Evolutionary conservation across 1,140 invertebrate species (phyloP).

Genomic region (Hylyphantes graminicola): DNA sequence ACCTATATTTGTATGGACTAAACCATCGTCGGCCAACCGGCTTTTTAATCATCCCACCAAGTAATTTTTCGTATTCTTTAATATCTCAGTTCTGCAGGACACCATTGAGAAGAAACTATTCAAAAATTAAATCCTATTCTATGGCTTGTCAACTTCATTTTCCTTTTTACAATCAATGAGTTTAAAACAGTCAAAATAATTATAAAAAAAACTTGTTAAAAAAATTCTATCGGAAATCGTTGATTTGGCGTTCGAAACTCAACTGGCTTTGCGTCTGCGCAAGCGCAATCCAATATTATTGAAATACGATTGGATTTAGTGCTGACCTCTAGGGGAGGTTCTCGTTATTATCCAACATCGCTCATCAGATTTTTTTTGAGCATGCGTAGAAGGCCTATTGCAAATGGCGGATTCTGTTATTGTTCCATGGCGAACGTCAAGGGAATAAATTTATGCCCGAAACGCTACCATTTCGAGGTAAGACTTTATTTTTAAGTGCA

Average conservation of each 20-base stretch:
- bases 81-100: no score
- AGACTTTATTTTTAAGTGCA: slow-evolving; percentile 61
- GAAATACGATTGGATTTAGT: slow-evolving; percentile 40
- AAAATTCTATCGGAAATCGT: no score
- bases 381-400: slow-evolving; percentile 77
- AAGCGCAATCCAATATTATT: slow-evolving; percentile 37
- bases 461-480: slow-evolving; percentile 73
- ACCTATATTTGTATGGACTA: no score
- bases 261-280: slow-evolving; percentile 11
- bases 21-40: no score
- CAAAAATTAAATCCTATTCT: no score
- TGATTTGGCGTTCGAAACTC: neutral
- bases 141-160: no score
- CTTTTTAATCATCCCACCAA: no score
- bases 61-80: no score
- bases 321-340: slow-evolving; percentile 56
- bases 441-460: slow-evolving; percentile 74
- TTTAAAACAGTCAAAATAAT: no score
- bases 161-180: no score
- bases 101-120: no score
- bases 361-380: slow-evolving; percentile 71
- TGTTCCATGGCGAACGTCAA: slow-evolving; percentile 78
- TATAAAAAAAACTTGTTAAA: no score
- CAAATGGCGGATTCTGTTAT: slow-evolving; percentile 84
- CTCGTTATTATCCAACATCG: slow-evolving; percentile 53